Percentiles rank a stretch among this genome's conserved stretches.
Conservation (phyloP, 2,797 vertebrate genomes). For the Chiloscyllium punctatum region DNA sequence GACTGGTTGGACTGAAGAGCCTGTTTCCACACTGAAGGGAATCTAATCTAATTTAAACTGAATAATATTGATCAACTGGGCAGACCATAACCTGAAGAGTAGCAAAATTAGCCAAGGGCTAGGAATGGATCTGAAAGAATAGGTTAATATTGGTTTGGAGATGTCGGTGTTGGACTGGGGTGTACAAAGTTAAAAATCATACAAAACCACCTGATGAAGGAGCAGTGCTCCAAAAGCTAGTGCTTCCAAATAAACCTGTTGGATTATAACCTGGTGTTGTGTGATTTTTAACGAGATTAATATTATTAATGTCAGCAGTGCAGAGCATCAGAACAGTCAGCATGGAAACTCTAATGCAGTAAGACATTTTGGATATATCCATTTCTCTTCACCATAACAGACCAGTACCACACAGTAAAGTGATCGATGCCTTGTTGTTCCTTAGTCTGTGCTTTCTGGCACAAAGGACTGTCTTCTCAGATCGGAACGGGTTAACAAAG, state of each 20-base stretch:
- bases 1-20: too few relatives aligned
- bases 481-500: background rate
- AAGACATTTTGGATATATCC: background rate
- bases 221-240: too few relatives aligned
- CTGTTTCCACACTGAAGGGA: too few relatives aligned
- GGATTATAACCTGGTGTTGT: too few relatives aligned
- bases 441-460: background rate
- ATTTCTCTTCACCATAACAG: background rate
- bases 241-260: too few relatives aligned
- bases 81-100: background rate
- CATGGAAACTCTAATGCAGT: background rate
- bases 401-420: background rate
- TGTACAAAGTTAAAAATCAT: too few relatives aligned
- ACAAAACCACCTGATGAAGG: too few relatives aligned
- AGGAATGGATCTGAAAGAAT: background rate
- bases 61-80: background rate
- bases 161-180: too few relatives aligned
- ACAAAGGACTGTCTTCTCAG: background rate
- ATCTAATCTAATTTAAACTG: background rate
- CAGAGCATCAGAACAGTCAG: background rate
- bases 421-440: background rate
- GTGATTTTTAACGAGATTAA: background rate
- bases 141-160: background rate
- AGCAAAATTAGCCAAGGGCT: background rate
- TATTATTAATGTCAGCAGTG: background rate